Percentiles rank a stretch among this genome's conserved stretches.
These are phyloP conservation scores for Fukomys damarensis DNA, from an alignment of 2,113 vertebrate species.

Conservation along the genomic window DNA sequence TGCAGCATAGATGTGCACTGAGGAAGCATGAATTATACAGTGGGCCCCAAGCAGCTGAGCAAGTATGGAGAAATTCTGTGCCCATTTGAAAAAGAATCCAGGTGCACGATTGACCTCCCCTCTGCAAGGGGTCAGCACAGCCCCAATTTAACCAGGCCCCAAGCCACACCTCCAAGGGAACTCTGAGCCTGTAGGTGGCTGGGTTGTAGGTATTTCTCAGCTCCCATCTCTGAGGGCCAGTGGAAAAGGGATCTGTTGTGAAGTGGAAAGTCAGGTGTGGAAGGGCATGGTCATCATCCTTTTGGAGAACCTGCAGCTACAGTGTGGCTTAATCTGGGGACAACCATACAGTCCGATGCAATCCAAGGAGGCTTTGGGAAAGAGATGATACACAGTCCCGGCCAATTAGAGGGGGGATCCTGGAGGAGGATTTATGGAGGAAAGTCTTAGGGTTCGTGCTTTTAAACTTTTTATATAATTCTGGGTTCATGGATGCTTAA, in stretches of 20 bases:
- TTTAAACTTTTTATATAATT: neutral
- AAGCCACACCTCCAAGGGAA: neutral
- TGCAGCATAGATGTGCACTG: rapidly evolving
- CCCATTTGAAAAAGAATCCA: neutral
- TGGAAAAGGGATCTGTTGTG: neutral
- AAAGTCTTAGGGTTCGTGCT: neutral
- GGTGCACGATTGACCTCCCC: rapidly evolving
- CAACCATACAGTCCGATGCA: rapidly evolving
- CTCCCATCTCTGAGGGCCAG: neutral
- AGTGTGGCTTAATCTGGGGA: neutral
- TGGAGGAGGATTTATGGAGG: neutral
- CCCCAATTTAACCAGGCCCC: neutral
- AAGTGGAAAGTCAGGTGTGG: neutral
- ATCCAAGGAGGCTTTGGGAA: neutral
- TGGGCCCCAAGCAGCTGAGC: neutral
- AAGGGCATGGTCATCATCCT: neutral
- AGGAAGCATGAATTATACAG: neutral
- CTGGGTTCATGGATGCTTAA: conserved; percentile 53
- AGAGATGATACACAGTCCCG: neutral
- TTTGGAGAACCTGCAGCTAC: neutral
- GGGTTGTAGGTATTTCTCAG: neutral
- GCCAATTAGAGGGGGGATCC: neutral
- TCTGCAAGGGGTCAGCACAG: neutral
- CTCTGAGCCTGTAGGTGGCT: neutral
- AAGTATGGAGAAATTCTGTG: neutral